Base-by-base conservation (phyloP, 1,140 invertebrate genomes). In the Ooceraea biroi region DNA sequence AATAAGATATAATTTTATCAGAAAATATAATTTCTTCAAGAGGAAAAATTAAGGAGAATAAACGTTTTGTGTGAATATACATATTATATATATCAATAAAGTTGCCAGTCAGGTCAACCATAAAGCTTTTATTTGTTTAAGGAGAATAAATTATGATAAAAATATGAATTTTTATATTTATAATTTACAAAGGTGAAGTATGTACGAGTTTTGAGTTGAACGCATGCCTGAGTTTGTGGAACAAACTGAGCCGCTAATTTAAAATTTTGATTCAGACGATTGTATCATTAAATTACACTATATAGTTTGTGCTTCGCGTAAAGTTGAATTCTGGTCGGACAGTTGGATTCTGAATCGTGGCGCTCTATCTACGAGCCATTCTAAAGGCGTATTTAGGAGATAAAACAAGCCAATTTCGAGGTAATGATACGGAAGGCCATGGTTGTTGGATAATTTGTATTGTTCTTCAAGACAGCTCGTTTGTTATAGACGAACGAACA, bases 371-470 rank as follows among this genome's bases (percentile, higher is more conserved):
- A 63, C 55, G 46, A 22, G n/a, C 27, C 30, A 52, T 50, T 73
- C 60, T 74, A 27, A 61, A 74, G 71, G 78, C 58, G 69, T 61
- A 82, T 82, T 82, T 82, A 61, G 46, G 69, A 82, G 78, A 82
- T 74, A 82, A 82, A 82, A 82, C 69, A 61, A 63, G 44, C 69
- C 78, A 82, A 82, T 82, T 82, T 61, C 68, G 78, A 14, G 69
- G 55, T 74, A 74, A 74, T 82, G 78, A 82, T 73, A 74, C 69
- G 69, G 71, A 61, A 74, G 46, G 61, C 69, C 71, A 80, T 71
- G 77, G 57, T 74, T 69, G 78, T 74, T 61, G 55, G 58, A 82
- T 74, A 82, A 82, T 82, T 82, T 80, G 65, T 71, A 80, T 71
- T 80, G 76, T 80, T 71, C 76, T 80, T 57, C 65, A 22, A 8